Conservation (phyloP, 1,140 invertebrate species). For the Branchinecta lindahli region DNA sequence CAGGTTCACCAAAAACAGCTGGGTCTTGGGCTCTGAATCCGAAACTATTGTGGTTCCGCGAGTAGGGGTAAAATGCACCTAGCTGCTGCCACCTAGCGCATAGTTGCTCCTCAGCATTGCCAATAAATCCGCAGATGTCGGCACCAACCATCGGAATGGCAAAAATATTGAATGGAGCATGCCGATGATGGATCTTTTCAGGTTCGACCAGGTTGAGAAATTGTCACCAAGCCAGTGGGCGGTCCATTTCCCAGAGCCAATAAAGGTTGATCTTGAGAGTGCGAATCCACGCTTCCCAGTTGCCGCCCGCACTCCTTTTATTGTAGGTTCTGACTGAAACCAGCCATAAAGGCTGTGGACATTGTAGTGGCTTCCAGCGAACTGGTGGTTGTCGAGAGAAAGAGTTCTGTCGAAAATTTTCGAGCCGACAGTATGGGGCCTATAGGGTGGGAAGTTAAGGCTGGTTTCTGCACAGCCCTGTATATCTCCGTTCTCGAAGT, state of each 20-base stretch:
- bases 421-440: conserved; percentile 15
- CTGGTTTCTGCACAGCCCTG: conserved; percentile 22
- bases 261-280: conserved; percentile 38
- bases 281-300: conserved; percentile 28
- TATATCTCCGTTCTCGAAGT: conserved; percentile 22
- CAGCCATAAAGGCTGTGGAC: conserved; percentile 17
- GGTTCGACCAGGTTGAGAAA: conserved; percentile 33
- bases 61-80: conserved; percentile 34
- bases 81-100: conserved; percentile 39
- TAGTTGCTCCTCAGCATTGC: conserved; percentile 33
- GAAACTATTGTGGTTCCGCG: conserved; percentile 28
- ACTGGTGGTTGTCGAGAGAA: conserved; percentile 13
- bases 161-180: conserved; percentile 39
- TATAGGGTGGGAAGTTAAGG: conserved; percentile 24
- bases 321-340: conserved; percentile 14
- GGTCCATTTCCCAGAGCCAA: conserved; percentile 37
- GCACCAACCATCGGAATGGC: conserved; percentile 38
- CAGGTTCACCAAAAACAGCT: conserved; percentile 20
- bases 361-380: conserved; percentile 15
- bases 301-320: background rate
- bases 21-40: conserved; percentile 27
- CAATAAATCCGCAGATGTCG: conserved; percentile 39
- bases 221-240: conserved; percentile 44
- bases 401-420: conserved; percentile 13
- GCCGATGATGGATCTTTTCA: conserved; percentile 35